phyloP scores from a whole-genome alignment of 2,797 vertebrate species.

The Siniperca obscura region DNA sequence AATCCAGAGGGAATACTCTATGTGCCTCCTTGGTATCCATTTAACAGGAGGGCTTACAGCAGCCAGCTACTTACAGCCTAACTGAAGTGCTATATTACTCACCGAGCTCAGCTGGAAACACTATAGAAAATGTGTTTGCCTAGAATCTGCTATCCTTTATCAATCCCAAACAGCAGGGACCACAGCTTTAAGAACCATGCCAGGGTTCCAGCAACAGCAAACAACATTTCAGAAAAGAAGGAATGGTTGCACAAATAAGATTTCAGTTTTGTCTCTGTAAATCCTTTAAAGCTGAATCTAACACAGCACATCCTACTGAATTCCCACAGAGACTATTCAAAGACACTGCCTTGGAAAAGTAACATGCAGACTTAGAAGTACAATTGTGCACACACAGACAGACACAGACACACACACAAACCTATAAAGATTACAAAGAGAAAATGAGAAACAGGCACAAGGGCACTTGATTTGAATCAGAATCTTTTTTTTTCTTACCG shows the following conservation, averaged over 20 bases:
- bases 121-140: conserved; percentile 82
- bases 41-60: conserved; percentile 78
- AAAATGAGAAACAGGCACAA: conserved; percentile 27
- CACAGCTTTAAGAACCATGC: conserved; percentile 75
- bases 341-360: conserved; percentile 59
- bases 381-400: conserved; percentile 27
- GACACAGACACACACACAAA: not conserved
- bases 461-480: conserved; percentile 27
- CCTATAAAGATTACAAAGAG: conserved; percentile 4
- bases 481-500: conserved; percentile 85
- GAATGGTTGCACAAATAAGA: conserved; percentile 80
- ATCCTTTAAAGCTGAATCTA: conserved; percentile 79
- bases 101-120: conserved; percentile 80
- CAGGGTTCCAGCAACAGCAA: conserved; percentile 73
- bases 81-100: conserved; percentile 81
- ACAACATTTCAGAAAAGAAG: conserved; percentile 70
- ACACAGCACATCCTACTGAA: conserved; percentile 66
- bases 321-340: conserved; percentile 66
- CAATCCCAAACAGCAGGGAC: conserved; percentile 83
- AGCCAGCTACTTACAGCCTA: conserved; percentile 75
- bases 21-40: conserved; percentile 74
- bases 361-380: conserved; percentile 55
- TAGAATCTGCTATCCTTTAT: conserved; percentile 82
- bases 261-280: conserved; percentile 80
- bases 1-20: conserved; percentile 72